phyloP scores from a whole-genome alignment of 1,140 invertebrate genomes.

The Andrena cerasifolii region DNA sequence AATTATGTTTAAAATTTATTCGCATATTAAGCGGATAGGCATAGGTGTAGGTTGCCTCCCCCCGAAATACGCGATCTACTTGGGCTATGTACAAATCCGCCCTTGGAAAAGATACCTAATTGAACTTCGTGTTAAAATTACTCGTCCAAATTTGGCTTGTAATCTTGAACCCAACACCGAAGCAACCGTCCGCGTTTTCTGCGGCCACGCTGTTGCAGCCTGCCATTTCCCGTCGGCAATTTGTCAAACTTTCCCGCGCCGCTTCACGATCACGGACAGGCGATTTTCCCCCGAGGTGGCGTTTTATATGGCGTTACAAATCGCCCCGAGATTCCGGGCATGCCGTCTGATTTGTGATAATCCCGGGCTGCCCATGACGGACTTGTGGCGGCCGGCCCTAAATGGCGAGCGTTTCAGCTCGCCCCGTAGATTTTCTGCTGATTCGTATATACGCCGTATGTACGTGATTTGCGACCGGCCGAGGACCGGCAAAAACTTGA shows the following conservation, averaged over 20 bases:
- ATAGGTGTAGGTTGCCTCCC: no score
- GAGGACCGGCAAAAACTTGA: conserved; percentile 72
- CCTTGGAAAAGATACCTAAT: no score
- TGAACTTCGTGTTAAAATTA: no score
- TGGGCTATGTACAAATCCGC: no score
- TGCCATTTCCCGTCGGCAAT: no score
- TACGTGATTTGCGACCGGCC: conserved; percentile 60
- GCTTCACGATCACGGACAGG: conserved; percentile 70
- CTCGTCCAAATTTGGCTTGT: no score
- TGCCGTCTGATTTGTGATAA: conserved; percentile 78
- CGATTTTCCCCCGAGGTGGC: conserved; percentile 64
- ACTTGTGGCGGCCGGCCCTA: conserved; percentile 79
- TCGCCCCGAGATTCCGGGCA: conserved; percentile 77
- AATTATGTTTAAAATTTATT: no score
- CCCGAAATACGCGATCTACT: no score
- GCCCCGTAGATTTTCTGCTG: background rate
- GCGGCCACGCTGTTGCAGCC: no score
- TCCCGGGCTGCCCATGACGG: conserved; percentile 70
- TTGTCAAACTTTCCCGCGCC: conserved; percentile 49
- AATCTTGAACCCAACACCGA: no score
- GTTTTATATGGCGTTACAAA: conserved; percentile 76
- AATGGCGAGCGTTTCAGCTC: conserved; percentile 70
- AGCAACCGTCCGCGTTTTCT: no score
- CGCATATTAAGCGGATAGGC: no score
- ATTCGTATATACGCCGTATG: conserved; percentile 19